Conservation (phyloP, 1,140 invertebrate genomes). For the Cydia amplana region DNA sequence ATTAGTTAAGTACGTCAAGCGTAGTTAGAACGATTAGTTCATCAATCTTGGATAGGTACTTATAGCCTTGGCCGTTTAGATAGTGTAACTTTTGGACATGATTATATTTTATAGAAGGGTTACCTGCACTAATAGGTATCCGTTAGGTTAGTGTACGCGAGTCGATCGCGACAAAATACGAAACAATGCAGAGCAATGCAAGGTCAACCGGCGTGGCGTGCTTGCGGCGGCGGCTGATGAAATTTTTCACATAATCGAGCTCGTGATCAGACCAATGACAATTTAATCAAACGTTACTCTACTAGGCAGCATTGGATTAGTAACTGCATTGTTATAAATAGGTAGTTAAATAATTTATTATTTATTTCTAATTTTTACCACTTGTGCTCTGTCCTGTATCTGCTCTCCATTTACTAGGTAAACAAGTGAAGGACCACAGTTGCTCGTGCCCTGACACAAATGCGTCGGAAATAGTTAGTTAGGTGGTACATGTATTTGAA, state of each 20-base stretch:
- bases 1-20: neutral
- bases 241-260: constrained; percentile 2
- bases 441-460: too few species aligned
- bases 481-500: too few species aligned
- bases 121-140: constrained; percentile 28
- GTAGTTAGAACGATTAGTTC: neutral
- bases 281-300: neutral
- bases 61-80: constrained; percentile 41
- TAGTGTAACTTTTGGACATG: constrained; percentile 42
- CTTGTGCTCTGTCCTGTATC: too few species aligned
- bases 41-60: neutral
- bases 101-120: too few species aligned
- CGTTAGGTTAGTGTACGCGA: neutral
- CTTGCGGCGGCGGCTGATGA: constrained; percentile 1
- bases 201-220: neutral
- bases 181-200: constrained; percentile 13
- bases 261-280: constrained; percentile 8
- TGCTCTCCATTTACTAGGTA: too few species aligned
- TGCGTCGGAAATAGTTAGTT: too few species aligned
- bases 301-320: neutral
- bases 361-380: too few species aligned
- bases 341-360: neutral
- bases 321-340: neutral
- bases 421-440: too few species aligned
- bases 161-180: neutral